phyloP scores from a whole-genome alignment of 1,140 invertebrate species.

The Polyergus mexicanus region DNA sequence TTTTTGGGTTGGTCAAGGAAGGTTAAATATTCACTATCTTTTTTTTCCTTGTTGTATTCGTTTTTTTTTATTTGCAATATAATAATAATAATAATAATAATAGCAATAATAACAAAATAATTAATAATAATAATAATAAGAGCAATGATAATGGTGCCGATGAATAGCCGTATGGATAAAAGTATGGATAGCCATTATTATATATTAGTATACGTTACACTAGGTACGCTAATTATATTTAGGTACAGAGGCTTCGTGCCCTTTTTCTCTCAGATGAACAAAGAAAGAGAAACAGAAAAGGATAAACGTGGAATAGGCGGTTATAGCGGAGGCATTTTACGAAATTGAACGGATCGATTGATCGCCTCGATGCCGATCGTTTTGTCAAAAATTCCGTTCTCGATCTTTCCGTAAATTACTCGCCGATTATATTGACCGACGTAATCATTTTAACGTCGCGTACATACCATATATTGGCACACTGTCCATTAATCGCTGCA shows the following conservation, averaged over 20 bases:
- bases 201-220: slow-evolving; percentile 73
- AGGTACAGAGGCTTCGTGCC: slow-evolving; percentile 85
- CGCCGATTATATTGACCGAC: slow-evolving; percentile 18
- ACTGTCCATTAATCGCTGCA: slow-evolving; percentile 33
- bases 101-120: slow-evolving; percentile 71
- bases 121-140: slow-evolving; percentile 77
- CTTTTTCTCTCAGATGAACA: slow-evolving; percentile 72
- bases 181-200: slow-evolving; percentile 66
- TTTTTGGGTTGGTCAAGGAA: slow-evolving; percentile 45
- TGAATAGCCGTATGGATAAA: slow-evolving; percentile 49
- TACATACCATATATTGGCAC: slow-evolving; percentile 37
- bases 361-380: neutral
- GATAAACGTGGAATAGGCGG: slow-evolving; percentile 59
- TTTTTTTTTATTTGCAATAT: slow-evolving; percentile 76
- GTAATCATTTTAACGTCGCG: slow-evolving; percentile 38
- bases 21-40: slow-evolving; percentile 41
- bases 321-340: slow-evolving; percentile 25
- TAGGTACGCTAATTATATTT: slow-evolving; percentile 75
- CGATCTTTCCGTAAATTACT: slow-evolving; percentile 48
- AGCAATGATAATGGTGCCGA: slow-evolving; percentile 72
- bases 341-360: slow-evolving; percentile 42
- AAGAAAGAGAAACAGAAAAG: slow-evolving; percentile 71
- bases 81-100: slow-evolving; percentile 76
- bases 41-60: slow-evolving; percentile 65
- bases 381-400: slow-evolving; percentile 21